Base-by-base conservation (phyloP, 2,113 vertebrate genomes). In the Parus major region DNA sequence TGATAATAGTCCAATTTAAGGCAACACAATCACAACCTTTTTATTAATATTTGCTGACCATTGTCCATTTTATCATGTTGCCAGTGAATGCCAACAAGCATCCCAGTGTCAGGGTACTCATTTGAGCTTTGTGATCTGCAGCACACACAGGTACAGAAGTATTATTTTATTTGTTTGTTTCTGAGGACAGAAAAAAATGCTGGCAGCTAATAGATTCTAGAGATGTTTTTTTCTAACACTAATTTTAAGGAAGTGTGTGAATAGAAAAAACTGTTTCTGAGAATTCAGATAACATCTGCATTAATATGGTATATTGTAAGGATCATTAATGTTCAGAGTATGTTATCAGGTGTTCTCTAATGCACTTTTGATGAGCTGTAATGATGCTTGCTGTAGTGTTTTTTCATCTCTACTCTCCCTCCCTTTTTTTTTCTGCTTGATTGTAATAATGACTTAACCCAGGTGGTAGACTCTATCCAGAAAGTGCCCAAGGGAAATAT, bases 391-490 rank as follows among this genome's bases (percentile, higher is more conserved):
- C 92, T 96, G 92, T 96, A 93, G 89, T 94, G 85, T 92, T 97
- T 97, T 90, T 96, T 96, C 72, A 75, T 86, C 80, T 95, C 80
- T 89, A 55, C 28, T 82, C 87, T 87, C 84, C 57, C 72, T 61
- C 60, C 42, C 42, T 77, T 70, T 90, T 76, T 90, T 88, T 79
- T 93, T 60, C 92, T 93, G 71, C 96, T 90, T 96, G 73, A 57
- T 95, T 96, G 94, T 97, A 93, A 94, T 97, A 97, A 98, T 98
- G 94, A 97, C 92, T 97, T 97, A 97, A 97, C 97, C 97, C 97
- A 98, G 97, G 97, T 98, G 98, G 97, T 95, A 93, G 82, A 95
- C 95, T 97, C 90, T 59, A 42, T 95, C 83, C 96, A 93, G 88
- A 96, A 97, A 81, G 69, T 59, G 52, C 96, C 94, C 97, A 88